Base-by-base conservation (phyloP, 2,797 vertebrate genomes). In the Cossypha polioptera region DNA sequence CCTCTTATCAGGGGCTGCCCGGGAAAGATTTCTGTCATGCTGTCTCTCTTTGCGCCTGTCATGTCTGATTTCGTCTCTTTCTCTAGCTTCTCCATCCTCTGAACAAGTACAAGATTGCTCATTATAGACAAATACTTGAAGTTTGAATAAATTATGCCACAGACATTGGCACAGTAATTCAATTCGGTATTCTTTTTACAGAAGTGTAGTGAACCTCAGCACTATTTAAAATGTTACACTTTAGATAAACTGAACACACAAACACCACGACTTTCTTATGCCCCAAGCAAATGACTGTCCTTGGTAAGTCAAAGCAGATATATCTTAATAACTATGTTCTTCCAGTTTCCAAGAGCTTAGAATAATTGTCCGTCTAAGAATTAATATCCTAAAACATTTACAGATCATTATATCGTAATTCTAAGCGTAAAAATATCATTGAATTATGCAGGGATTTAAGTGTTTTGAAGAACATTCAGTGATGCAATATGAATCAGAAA, bases 1-100 rank as follows among this genome's bases (percentile, higher is more conserved):
- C 99, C 99, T 99, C 98, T 99, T 99, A 97, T 99, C 99, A 61
- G 99, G 99, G 72, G 99, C 99, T 55, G 99, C 99, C 91, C 99
- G 98, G 96, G 99, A 99, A 94, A 99, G 99, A 97, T 99, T 99
- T 73, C 99, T 98, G 97, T 99, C 99, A 31, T 99, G 99, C 97
- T 99, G 99, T 72, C 99, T 98, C 93, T 99, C 99, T 97, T 99
- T 99, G 95, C 99, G 98, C 81, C 99, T 98, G 92, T 99, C 99
- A 18, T 99, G 98, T 91, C 99, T 98, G 95, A 99, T 99, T 97
- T 99, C 98, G 20, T 99, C 99, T 90, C 99, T 98, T 95, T 99
- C 99, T 92, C 99, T 98, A 80, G 97, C 98, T 97, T 99, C 99
- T 10, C 97, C 82, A 88, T 99, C 99, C 90, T 99, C 99, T 94